Base-by-base conservation (phyloP, 2,888 invertebrate species). In the Eristalis pertinax region DNA sequence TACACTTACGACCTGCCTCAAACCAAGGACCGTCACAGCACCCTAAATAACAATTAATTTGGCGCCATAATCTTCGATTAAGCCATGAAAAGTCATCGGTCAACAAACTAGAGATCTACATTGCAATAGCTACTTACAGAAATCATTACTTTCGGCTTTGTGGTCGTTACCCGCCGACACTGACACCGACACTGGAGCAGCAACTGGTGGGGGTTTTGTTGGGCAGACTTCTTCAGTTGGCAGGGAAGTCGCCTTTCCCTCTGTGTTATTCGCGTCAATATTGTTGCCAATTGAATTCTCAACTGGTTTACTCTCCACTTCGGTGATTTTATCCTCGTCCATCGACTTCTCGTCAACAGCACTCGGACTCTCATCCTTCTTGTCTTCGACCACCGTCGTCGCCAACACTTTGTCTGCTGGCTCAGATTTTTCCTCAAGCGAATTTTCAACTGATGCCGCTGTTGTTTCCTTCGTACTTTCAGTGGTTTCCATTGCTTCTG, bases 91-190 rank as follows among this genome's bases (percentile, higher is more conserved):
- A n/a, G n/a, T n/a, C n/a, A n/a, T n/a, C n/a, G n/a, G n/a, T n/a
- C n/a, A n/a, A n/a, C n/a, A n/a, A n/a, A n/a, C n/a, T n/a, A n/a
- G n/a, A n/a, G n/a, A n/a, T n/a, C n/a, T n/a, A n/a, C n/a, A n/a
- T 26, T 2, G 13, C 32, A 65, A 67, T 26, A 26, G 43, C 60
- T 65, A 87, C 87, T 87, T 80, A 87, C 87, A 84, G 65, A 81
- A 81, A 85, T 88, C 84, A 81, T 88, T 88, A 72, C 77, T 85
- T 81, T 88, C 84, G 50, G 81, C 73, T 81, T 84, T 81, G 56
- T 74, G 81, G 15, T 88, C 84, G 22, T 72, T 88, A 32, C 79
- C 87, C 79, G 84, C 79, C 19, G 50, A 19, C 74, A 78, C 77
- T 65, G 81, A 15, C 24, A 84, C 88, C 70, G 72, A 74, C 19